A percentile compares a stretch with the other conserved stretches of the same genome.
Evolutionary conservation across 2,113 vertebrate genomes (phyloP).

Genomic region (Amia ocellicauda): DNA sequence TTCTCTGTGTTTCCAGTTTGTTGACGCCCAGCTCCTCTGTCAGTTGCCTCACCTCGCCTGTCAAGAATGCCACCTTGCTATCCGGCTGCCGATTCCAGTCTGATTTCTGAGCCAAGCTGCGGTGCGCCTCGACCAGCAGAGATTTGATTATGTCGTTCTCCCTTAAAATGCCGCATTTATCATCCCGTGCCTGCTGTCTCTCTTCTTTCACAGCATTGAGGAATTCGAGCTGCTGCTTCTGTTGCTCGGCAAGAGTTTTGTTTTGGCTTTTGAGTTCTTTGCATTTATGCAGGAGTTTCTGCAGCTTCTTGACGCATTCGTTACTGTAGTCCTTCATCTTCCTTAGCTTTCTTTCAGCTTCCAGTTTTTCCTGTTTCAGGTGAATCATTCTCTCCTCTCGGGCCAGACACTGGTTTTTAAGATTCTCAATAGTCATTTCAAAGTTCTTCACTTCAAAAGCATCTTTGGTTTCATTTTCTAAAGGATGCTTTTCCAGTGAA

Average conservation of each 20-base stretch:
- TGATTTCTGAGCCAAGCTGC: constrained; percentile 22
- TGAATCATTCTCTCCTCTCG: constrained; percentile 37
- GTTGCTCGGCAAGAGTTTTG: constrained; percentile 46
- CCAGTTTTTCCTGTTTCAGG: constrained; percentile 49
- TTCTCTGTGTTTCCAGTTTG: constrained; percentile 33
- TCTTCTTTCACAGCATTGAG: constrained; percentile 40
- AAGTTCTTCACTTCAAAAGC: constrained; percentile 39
- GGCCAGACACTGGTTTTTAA: constrained; percentile 41
- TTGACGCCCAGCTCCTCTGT: constrained; percentile 42
- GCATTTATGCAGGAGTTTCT: constrained; percentile 46
- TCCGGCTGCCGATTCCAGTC: constrained; percentile 45
- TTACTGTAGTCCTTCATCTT: constrained; percentile 47
- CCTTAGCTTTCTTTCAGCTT: constrained; percentile 37
- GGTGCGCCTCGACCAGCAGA: constrained; percentile 38
- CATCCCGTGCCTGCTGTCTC: constrained; percentile 41
- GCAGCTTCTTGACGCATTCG: constrained; percentile 47
- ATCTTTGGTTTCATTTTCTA: constrained; percentile 34
- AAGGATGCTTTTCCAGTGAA: constrained; percentile 23
- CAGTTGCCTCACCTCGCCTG: constrained; percentile 35
- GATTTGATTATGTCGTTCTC: constrained; percentile 35
- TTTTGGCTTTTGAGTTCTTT: constrained; percentile 48
- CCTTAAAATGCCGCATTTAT: constrained; percentile 25
- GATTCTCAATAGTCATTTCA: constrained; percentile 36
- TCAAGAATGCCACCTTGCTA: constrained; percentile 29
- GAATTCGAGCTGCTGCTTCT: constrained; percentile 36